Conservation (phyloP, 2,797 vertebrate species). For the Harpagifer antarcticus region DNA sequence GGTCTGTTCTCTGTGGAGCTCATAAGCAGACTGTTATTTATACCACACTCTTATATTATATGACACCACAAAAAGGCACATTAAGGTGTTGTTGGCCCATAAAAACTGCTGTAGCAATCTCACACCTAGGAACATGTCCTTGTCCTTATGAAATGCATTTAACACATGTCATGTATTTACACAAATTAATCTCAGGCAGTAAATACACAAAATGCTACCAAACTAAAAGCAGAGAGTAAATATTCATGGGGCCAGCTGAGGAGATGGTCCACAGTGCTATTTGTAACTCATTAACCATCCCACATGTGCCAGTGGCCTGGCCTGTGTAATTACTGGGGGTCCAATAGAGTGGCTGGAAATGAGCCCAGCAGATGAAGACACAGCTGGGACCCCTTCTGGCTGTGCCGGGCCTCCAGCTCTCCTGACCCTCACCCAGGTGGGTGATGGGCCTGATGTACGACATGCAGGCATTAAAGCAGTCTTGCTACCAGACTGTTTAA, state of each 20-base stretch:
- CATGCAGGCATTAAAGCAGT: constrained; percentile 18
- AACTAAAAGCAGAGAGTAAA: constrained; percentile 44
- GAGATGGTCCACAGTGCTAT: constrained; percentile 62
- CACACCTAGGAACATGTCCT: constrained; percentile 4
- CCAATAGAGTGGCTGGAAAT: constrained; percentile 72
- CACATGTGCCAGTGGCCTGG: constrained; percentile 69
- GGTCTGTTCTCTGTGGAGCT: constrained; percentile 37
- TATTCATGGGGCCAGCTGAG: constrained; percentile 53
- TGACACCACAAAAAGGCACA: constrained; percentile 28
- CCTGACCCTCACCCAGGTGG: constrained; percentile 55
- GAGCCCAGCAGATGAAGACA: constrained; percentile 78
- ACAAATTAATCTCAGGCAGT: constrained; percentile 11
- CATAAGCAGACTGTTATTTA: constrained; percentile 58
- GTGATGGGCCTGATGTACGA: constrained; percentile 51
- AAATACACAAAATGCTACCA: constrained; percentile 43
- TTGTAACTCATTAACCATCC: constrained; percentile 77
- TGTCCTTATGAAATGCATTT: constrained; percentile 2
- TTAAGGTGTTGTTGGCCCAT: constrained; percentile 33
- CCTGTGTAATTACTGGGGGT: constrained; percentile 76
- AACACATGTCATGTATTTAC: constrained; percentile 23
- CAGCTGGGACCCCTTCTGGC: constrained; percentile 80
- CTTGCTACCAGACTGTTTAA: constrained; percentile 1
- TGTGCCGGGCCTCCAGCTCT: constrained; percentile 61
- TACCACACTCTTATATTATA: constrained; percentile 37
- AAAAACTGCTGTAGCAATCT: constrained; percentile 40